phyloP scores from a whole-genome alignment of 2,113 vertebrate genomes.

The Pao palembangensis region DNA sequence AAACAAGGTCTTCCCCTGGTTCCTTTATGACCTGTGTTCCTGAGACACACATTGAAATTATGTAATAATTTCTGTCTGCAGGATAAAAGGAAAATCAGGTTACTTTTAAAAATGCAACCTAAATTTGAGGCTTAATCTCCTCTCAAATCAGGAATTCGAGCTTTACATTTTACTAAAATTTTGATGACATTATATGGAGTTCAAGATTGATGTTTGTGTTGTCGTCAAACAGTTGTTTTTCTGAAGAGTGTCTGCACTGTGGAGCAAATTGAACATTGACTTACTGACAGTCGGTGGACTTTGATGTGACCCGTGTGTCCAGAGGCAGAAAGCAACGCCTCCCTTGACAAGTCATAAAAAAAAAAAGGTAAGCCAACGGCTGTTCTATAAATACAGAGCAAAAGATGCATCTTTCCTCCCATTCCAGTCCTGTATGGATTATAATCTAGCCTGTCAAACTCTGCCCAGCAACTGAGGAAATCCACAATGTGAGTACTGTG shows the following conservation, averaged over 20 bases:
- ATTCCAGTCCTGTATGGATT: constrained; percentile 43
- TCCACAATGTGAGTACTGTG: constrained; percentile 58
- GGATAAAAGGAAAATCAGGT: no score
- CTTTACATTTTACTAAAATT: background rate
- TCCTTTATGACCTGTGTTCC: no score
- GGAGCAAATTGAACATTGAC: constrained; percentile 70
- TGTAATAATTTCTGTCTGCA: no score
- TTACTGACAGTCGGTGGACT: constrained; percentile 69
- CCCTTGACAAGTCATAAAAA: constrained; percentile 59
- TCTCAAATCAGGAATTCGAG: no score
- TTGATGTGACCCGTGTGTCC: constrained; percentile 57
- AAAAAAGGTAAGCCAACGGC: constrained; percentile 21
- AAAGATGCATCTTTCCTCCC: constrained; percentile 35
- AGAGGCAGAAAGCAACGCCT: constrained; percentile 67
- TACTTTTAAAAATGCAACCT: no score
- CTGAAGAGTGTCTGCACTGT: constrained; percentile 12
- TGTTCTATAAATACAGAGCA: constrained; percentile 59
- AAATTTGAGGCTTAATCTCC: no score
- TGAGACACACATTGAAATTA: no score
- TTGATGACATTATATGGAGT: no score
- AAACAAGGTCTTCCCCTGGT: no score
- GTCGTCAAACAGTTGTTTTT: constrained; percentile 45
- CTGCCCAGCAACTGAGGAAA: constrained; percentile 7
- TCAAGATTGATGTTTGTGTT: background rate
- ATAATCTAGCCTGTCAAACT: constrained; percentile 37